These are phyloP conservation scores for Cynaeus angustus DNA, from an alignment of 2,888 invertebrate species.

Conservation along the genomic window DNA sequence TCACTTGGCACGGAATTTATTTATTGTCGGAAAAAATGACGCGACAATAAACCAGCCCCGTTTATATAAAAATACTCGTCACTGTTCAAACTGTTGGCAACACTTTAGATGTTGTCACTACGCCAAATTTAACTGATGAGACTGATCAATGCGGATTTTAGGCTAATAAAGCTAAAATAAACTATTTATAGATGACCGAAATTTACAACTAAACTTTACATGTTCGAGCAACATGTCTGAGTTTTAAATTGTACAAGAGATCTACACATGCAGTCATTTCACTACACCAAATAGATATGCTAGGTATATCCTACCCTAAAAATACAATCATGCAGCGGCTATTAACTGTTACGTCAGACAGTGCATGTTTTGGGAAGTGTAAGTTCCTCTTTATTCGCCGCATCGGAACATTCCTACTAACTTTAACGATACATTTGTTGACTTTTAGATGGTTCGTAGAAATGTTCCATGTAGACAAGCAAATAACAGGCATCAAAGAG, in stretches of 20 bases:
- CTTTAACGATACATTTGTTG: neutral
- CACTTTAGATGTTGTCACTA: slow-evolving; percentile 57
- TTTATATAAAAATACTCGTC: slow-evolving; percentile 35
- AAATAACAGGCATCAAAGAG: slow-evolving; percentile 11
- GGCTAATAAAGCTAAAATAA: slow-evolving; percentile 58
- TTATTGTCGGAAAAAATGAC: slow-evolving; percentile 19
- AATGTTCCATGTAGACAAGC: neutral
- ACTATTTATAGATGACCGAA: slow-evolving; percentile 57
- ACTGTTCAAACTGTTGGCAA: slow-evolving; percentile 42
- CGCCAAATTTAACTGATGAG: slow-evolving; percentile 65
- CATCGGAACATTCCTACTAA: slow-evolving; percentile 14
- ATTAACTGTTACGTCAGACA: slow-evolving; percentile 36
- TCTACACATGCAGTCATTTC: slow-evolving; percentile 37
- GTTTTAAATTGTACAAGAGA: slow-evolving; percentile 7
- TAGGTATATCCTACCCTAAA: slow-evolving; percentile 29
- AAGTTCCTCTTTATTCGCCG: slow-evolving; percentile 15
- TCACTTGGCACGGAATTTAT: slow-evolving; percentile 36
- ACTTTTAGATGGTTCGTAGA: neutral
- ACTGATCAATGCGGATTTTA: slow-evolving; percentile 59
- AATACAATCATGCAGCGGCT: slow-evolving; percentile 43
- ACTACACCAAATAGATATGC: slow-evolving; percentile 38
- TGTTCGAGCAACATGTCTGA: too few relatives aligned
- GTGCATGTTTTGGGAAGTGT: slow-evolving; percentile 29
- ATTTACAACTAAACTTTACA: slow-evolving; percentile 25
- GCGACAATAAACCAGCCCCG: slow-evolving; percentile 32